Conservation (phyloP, 1,140 invertebrate genomes). For the Papilio dardanus region DNA sequence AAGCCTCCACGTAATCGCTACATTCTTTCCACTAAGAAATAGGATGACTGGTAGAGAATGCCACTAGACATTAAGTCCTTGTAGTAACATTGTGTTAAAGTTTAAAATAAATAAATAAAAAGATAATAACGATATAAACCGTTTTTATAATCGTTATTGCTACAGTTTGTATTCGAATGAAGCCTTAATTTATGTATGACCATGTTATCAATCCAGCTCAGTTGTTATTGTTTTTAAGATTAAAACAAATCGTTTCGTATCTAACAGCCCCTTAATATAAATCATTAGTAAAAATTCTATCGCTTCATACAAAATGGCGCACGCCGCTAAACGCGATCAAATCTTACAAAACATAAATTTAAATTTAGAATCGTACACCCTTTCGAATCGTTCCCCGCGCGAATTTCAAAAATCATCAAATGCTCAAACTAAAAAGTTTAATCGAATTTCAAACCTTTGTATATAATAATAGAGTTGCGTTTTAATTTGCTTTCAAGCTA, state of each 20-base stretch:
- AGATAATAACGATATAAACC: too few relatives aligned
- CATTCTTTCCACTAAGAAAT: too few relatives aligned
- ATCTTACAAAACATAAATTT: slow-evolving; percentile 81
- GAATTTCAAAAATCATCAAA: slow-evolving; percentile 62
- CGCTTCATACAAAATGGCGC: slow-evolving; percentile 60
- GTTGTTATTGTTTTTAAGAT: background rate
- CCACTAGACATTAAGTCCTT: too few relatives aligned
- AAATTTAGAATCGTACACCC: slow-evolving; percentile 75
- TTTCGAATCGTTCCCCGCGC: slow-evolving; percentile 58
- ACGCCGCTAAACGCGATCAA: slow-evolving; percentile 72
- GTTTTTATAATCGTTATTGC: too few relatives aligned
- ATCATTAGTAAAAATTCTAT: slow-evolving; percentile 73
- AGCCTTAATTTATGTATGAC: background rate
- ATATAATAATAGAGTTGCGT: slow-evolving; percentile 33
- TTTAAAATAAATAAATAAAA: too few relatives aligned
- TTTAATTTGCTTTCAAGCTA: slow-evolving; percentile 34
- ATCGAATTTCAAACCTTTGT: slow-evolving; percentile 37
- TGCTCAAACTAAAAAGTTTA: slow-evolving; percentile 18
- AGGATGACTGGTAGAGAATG: too few relatives aligned
- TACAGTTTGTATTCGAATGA: background rate
- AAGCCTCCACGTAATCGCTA: too few relatives aligned
- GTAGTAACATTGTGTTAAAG: too few relatives aligned
- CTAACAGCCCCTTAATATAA: slow-evolving; percentile 42
- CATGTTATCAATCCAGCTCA: background rate
- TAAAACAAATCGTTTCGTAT: background rate